Base-by-base conservation (phyloP, 1,140 invertebrate genomes). In the Akabosia matsudoensis region DNA sequence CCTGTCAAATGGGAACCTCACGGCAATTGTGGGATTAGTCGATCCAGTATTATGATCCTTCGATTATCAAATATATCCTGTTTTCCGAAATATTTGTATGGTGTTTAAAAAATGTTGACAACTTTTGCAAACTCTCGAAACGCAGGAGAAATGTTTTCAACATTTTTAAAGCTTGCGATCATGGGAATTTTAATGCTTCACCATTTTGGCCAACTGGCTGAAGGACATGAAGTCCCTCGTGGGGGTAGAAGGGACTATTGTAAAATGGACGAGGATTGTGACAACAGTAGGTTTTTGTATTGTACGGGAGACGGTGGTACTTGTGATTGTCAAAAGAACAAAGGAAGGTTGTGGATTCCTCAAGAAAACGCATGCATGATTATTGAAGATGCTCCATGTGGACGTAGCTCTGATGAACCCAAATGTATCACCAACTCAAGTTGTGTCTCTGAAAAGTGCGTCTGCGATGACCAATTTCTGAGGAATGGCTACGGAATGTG, bases 391-490 rank as follows among this genome's bases (percentile, higher is more conserved):
- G 61, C 61, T 14, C 61, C 61, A 16, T 67, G 61, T 76, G 14
- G 33, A 26, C 0, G 54, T 51, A 45, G 33, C 16, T 1, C 16
- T 24, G 26, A 34, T 37, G 54, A 18, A 52, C 16, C 24, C 1
- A 56, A 76, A 51, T 76, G 75, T 18, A 33, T 73, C 2, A 28
- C 30, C 10, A 76, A 73, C 51, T 31, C 75, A 0, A 22, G 22
- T 67, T 76, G 75, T 30, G 16, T 30, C 31, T 10, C 24, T 31
- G 61, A 30, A 30, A 22, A 16, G n/a, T 67, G 61, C n/a, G 24
- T 3, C 24, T 67, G 61, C 31, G 30, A 67, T 67, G 61, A 67
- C 7, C 1, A n/a, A 7, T 67, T 67, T n/a, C 61, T 67, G 24
- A 13, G 28, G 22, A 67, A 67, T 31, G 61, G 61, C 13, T 30